These are phyloP conservation scores for Drosophila siamana DNA, from an alignment of 2,888 invertebrate genomes.

Conservation along the genomic window DNA sequence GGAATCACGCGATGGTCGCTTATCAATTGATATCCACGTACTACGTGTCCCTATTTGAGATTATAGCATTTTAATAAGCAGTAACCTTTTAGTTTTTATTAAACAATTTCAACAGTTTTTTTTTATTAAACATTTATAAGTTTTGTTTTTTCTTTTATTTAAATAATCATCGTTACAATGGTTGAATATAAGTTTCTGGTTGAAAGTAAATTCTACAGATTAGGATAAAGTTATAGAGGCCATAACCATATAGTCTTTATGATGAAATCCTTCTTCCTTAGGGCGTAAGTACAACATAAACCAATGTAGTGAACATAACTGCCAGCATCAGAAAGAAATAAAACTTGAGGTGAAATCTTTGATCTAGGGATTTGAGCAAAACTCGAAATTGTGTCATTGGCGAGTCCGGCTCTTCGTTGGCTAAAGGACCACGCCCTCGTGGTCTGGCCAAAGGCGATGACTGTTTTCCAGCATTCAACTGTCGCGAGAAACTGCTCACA, in stretches of 20 bases:
- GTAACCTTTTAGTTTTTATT: conserved; percentile 12
- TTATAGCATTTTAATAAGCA: background rate
- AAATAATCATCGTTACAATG: background rate
- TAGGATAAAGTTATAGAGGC: background rate
- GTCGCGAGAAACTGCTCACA: conserved; percentile 46
- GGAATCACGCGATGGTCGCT: background rate
- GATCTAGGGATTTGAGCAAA: conserved; percentile 70
- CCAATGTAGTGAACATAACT: conserved; percentile 69
- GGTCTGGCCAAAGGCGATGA: conserved; percentile 53
- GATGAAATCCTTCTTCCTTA: conserved; percentile 13
- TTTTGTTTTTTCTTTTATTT: background rate
- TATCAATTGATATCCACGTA: background rate
- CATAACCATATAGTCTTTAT: background rate
- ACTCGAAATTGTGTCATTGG: conserved; percentile 65
- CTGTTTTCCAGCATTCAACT: conserved; percentile 38
- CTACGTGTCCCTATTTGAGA: background rate
- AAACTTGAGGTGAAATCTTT: conserved; percentile 80
- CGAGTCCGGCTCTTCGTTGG: conserved; percentile 8
- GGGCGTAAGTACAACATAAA: conserved; percentile 77
- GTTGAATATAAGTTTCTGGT: background rate
- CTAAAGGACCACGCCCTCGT: conserved; percentile 24
- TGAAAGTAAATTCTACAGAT: background rate
- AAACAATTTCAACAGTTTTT: conserved; percentile 9
- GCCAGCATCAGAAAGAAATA: conserved; percentile 66
- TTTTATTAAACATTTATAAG: conserved; percentile 25